Evolutionary conservation across 1,140 invertebrate species (phyloP).

Genomic region (Bombus superbus): DNA sequence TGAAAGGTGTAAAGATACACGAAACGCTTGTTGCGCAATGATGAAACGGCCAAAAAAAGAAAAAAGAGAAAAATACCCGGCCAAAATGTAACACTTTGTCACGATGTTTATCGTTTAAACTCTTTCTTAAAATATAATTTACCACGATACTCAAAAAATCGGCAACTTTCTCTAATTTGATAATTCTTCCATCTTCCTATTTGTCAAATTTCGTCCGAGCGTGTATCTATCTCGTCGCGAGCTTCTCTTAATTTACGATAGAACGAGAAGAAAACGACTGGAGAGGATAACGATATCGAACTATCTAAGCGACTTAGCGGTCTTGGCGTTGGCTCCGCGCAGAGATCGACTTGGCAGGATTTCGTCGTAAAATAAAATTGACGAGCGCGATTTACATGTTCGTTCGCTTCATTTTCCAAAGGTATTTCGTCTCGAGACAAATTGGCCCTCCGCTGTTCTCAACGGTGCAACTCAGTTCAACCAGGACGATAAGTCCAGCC

Average conservation of each 20-base stretch:
- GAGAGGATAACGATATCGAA: neutral
- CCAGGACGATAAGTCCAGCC: constrained; percentile 1
- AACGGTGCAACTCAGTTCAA: neutral
- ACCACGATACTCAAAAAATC: neutral
- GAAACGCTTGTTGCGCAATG: neutral
- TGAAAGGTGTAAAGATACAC: neutral
- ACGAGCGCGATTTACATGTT: constrained; percentile 40
- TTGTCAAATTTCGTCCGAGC: no score
- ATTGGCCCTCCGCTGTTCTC: constrained; percentile 1
- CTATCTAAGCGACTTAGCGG: neutral
- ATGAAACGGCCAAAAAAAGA: neutral
- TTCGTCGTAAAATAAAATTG: constrained; percentile 29
- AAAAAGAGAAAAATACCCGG: neutral
- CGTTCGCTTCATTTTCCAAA: constrained; percentile 38
- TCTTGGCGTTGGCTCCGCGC: neutral
- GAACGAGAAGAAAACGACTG: neutral
- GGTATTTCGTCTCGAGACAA: constrained; percentile 30
- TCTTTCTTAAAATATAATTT: neutral
- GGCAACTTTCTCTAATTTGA: neutral
- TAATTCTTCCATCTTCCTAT: no score
- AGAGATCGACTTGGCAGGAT: neutral
- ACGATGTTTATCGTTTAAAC: neutral
- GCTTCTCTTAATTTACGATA: neutral
- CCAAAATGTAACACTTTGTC: neutral
- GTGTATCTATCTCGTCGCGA: no score